Conservation (phyloP, 1,140 invertebrate species). For the Cheumatopsyche charites region DNA sequence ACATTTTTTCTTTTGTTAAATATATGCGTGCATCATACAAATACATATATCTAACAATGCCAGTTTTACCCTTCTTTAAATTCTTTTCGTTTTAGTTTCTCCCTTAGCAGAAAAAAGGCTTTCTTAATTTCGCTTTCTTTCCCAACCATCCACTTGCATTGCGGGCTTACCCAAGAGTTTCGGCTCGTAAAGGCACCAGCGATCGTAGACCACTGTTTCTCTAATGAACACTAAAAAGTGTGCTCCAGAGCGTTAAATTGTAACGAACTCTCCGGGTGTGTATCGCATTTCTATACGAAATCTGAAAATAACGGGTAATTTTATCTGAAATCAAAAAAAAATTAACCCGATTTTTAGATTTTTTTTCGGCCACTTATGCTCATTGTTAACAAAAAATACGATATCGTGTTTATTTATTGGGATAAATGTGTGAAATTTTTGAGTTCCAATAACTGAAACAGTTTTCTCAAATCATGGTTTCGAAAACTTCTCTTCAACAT, state of each 20-base stretch:
- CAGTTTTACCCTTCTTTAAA: background rate
- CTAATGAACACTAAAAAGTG: conserved; percentile 15
- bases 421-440: background rate
- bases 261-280: conserved; percentile 3
- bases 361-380: too few species aligned
- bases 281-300: background rate
- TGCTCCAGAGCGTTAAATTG: conserved; percentile 24
- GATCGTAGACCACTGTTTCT: conserved; percentile 10
- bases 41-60: background rate
- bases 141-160: conserved; percentile 5
- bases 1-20: background rate
- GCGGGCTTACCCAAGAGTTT: background rate
- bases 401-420: background rate
- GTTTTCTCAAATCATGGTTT: too few species aligned
- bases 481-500: too few species aligned
- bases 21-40: background rate
- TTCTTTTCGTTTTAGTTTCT: background rate
- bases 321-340: too few species aligned
- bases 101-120: background rate
- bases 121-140: conserved; percentile 5
- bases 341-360: too few species aligned
- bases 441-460: too few species aligned
- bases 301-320: background rate
- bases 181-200: background rate
- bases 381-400: too few species aligned